Percentiles rank a stretch among this genome's conserved stretches.
Conservation (phyloP, 2,113 vertebrate genomes). For the Epinephelus cyanopodus region DNA sequence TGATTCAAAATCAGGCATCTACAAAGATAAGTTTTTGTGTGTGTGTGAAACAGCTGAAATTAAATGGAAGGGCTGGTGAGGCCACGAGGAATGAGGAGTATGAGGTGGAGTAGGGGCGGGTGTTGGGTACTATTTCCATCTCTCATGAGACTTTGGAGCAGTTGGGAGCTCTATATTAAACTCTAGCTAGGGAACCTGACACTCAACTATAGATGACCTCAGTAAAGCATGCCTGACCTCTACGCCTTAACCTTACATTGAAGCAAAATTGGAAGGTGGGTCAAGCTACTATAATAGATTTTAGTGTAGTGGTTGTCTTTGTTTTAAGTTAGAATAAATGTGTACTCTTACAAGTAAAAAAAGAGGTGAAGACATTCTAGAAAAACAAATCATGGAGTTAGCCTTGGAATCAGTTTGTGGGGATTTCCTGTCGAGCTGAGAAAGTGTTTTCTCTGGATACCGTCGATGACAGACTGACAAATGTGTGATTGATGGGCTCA, state of each 20-base stretch:
- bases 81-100: background rate
- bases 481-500: slow-evolving; percentile 36
- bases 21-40: background rate
- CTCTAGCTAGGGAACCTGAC: slow-evolving; percentile 52
- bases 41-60: slow-evolving; percentile 14
- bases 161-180: slow-evolving; percentile 67
- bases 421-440: slow-evolving; percentile 10
- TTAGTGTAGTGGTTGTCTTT: background rate
- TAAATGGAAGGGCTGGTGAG: background rate
- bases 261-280: slow-evolving; percentile 17
- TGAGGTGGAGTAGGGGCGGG: background rate
- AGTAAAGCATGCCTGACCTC: slow-evolving; percentile 38
- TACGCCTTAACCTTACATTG: slow-evolving; percentile 10
- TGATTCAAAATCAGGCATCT: background rate
- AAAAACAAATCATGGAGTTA: background rate
- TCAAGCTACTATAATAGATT: slow-evolving; percentile 1
- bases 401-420: background rate
- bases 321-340: background rate
- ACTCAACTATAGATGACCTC: slow-evolving; percentile 43
- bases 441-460: background rate
- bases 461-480: slow-evolving; percentile 7
- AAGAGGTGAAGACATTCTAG: background rate
- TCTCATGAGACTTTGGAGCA: slow-evolving; percentile 29
- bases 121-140: slow-evolving; percentile 40
- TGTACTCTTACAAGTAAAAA: background rate